Evolutionary conservation across 1,140 invertebrate species (phyloP), one percentile per base, ranked within the genome.

Genomic region (Wasmannia auropunctata): DNA sequence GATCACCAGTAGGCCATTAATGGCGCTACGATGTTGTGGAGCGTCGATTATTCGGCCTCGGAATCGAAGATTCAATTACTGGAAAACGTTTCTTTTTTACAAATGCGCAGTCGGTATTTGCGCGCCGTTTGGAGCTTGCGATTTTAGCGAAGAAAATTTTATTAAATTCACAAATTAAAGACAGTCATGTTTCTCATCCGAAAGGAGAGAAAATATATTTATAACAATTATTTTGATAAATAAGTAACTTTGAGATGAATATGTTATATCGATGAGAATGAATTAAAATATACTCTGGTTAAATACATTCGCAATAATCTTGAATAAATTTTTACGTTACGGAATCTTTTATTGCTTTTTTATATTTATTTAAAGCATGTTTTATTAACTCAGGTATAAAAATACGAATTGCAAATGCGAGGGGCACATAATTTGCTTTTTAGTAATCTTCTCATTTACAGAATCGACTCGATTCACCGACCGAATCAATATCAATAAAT

Each of bases 401-500:
- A 25, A 75, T 75, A 46, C 22, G n/a, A 75, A 56, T 40, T 75
- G 22, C 14, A 75, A 58, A n/a, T 75, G 16, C 4, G 11, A 25
- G 10, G 8, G 25, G 34, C 34, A 77, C 16, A 31, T 19, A 77
- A 77, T 77, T 46, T 3, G 40, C 25, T 77, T 58, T 75, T 75
- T 58, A 65, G 34, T 65, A 56, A 22, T 56, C n/a, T n/a, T 56
- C 37, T 22, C 14, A 69, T 80, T 69, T 69, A 54, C 31, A 69
- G 34, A 80, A 80, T 31, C 34, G 77, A 80, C n/a, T 51, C 43
- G 31, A 51, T 34, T 67, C 49, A 25, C 46, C 77, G 63, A 22
- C 14, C 65, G 14, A 74, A 83, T 83, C 79, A 40, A 83, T 83
- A 83, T 14, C 25, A 74, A 70, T 67, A 56, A 72, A 72, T 81